These are phyloP conservation scores for Martes martes DNA, from an alignment of 2,113 vertebrate genomes.

Conservation along the genomic window DNA sequence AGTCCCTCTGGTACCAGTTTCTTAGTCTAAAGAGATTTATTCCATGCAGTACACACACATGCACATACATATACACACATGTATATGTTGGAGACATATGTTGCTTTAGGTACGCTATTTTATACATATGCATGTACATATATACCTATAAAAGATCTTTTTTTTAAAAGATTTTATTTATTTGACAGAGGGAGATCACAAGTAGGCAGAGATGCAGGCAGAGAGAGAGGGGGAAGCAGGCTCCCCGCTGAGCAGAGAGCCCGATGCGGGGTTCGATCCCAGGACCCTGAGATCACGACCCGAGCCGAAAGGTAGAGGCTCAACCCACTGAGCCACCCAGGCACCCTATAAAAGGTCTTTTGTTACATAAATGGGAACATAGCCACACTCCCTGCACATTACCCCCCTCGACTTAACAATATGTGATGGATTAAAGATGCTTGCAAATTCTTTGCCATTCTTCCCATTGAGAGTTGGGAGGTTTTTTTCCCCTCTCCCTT, in stretches of 20 bases:
- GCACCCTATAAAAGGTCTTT: too few species aligned
- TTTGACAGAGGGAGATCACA: too few species aligned
- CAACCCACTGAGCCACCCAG: too few species aligned
- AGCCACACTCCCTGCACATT: background rate
- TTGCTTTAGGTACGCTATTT: background rate
- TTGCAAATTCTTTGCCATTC: slow-evolving; percentile 8
- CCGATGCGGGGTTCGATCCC: too few species aligned
- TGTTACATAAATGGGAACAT: background rate
- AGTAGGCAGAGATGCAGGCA: too few species aligned
- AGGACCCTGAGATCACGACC: too few species aligned
- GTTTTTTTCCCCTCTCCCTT: background rate
- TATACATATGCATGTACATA: background rate
- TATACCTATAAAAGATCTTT: background rate
- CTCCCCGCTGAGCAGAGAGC: too few species aligned
- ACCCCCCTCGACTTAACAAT: background rate
- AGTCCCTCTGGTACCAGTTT: background rate
- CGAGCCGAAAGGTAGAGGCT: too few species aligned
- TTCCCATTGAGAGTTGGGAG: background rate
- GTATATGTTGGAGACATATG: background rate
- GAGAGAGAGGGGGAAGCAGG: too few species aligned
- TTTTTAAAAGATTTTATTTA: too few species aligned
- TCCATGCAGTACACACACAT: background rate
- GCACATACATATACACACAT: background rate
- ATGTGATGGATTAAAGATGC: background rate
- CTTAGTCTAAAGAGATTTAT: background rate